These are phyloP conservation scores for Taeniopygia guttata DNA, from an alignment of 2,797 vertebrate species.

Conservation along the genomic window DNA sequence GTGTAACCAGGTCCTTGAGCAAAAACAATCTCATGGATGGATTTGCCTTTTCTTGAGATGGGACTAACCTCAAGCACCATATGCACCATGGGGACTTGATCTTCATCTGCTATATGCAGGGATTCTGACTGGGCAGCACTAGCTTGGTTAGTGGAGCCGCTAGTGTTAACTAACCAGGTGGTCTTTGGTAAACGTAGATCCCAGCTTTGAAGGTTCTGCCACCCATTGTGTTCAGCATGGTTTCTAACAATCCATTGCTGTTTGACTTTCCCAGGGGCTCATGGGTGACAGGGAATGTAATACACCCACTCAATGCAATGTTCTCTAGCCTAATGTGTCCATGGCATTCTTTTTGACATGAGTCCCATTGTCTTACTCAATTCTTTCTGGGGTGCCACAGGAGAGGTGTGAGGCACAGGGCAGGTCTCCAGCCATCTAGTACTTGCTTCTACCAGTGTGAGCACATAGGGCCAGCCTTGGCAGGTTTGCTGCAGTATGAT, in stretches of 20 bases:
- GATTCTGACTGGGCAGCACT: neutral
- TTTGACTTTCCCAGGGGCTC: neutral
- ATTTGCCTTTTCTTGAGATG: neutral
- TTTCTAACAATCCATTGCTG: neutral
- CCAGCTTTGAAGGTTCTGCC: neutral
- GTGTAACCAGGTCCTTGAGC: neutral
- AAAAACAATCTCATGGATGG: neutral
- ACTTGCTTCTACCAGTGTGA: neutral
- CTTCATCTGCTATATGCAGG: neutral
- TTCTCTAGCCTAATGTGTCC: neutral
- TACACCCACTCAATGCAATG: neutral
- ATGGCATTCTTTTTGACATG: neutral
- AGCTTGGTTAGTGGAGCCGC: neutral
- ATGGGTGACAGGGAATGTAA: neutral
- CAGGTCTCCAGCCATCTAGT: neutral
- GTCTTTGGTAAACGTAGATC: neutral
- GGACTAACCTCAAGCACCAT: neutral
- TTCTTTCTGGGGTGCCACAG: neutral
- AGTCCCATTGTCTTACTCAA: neutral
- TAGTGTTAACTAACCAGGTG: neutral
- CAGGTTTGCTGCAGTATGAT: neutral
- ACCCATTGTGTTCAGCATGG: neutral
- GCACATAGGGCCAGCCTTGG: neutral
- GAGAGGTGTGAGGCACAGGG: neutral
- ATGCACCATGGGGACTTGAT: neutral